phyloP scores from a whole-genome alignment of 2,888 invertebrate genomes.

The Nymphalis polychloros region DNA sequence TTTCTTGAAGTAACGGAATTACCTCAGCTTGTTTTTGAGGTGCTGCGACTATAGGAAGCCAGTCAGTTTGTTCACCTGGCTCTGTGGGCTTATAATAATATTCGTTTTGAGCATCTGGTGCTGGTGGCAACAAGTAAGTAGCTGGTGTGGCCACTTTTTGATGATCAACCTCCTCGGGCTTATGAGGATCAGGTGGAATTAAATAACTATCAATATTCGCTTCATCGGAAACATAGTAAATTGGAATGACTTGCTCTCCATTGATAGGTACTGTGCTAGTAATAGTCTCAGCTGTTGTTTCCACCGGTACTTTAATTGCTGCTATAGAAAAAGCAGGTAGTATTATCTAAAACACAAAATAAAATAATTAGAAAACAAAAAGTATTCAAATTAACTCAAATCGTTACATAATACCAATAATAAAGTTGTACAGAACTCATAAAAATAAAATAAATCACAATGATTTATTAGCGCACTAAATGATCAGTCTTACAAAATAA shows the following conservation, averaged over 20 bases:
- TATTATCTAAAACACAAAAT: constrained; percentile 57
- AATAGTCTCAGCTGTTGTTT: constrained; percentile 46
- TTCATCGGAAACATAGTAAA: constrained; percentile 59
- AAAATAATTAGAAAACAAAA: background rate
- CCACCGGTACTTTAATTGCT: constrained; percentile 65
- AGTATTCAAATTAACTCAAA: constrained; percentile 10
- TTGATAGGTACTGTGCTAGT: constrained; percentile 43
- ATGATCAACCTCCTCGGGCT: constrained; percentile 50
- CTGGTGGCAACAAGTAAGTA: constrained; percentile 66
- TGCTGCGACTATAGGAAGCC: constrained; percentile 66
- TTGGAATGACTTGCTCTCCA: constrained; percentile 47
- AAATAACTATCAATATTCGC: constrained; percentile 60
- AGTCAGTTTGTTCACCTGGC: constrained; percentile 63
- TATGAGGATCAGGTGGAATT: constrained; percentile 60
- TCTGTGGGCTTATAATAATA: constrained; percentile 56
- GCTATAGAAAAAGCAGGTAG: constrained; percentile 49
- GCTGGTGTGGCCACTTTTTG: constrained; percentile 58
- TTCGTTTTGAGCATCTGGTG: constrained; percentile 44
- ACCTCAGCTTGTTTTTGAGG: constrained; percentile 42
- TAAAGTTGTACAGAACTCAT: constrained; percentile 4
- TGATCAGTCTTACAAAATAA: constrained; percentile 38
- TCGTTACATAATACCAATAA: constrained; percentile 15
- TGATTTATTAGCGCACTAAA: constrained; percentile 25
- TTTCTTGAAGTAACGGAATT: constrained; percentile 25
- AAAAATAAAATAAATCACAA: constrained; percentile 28